Evolutionary conservation across 2,888 invertebrate genomes (phyloP), one percentile per base, ranked within the genome.

Genomic region (Cybosia mesomella): DNA sequence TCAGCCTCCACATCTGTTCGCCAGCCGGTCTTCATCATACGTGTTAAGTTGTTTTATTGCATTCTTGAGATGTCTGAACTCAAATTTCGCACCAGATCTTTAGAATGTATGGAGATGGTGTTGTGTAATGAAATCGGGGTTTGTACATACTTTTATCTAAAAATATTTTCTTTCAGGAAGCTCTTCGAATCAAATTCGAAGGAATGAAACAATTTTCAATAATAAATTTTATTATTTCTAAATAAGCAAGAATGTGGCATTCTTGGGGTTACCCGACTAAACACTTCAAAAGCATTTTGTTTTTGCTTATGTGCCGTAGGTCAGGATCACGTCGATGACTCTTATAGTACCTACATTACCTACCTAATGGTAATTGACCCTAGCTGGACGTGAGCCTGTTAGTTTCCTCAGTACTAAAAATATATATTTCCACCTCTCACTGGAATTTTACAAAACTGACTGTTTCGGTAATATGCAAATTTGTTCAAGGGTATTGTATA

Each of bases 1-100:
- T 81, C 81, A 49, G 61, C 58, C 36, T 63, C 55, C 75, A 80
- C 80, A 81, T 79, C 64, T 81, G 80, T 63, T 67, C 49, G 63
- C 65, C 81, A 80, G 68, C 68, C 68, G 77, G 70, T 68, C 58
- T 67, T 68, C 66, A 34, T 70, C 49, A 66, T 24, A 24, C 63
- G 43, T 67, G 67, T 71, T 67, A 58, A 66, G 75, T 75, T 68
- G 62, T 67, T n/a, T 62, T 49, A 28, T 43, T 43, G 43, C 24
- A 32, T 49, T 3, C 28, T 61, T 28, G n/a, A 11, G 28, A 13
- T 5, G 28, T 4, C 3, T 49, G 49, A 49, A 39, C 39, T 59
- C 8, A 39, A 59, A 59, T 39, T 58, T 59, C 22, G 36, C 59
- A 59, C 36, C 59, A 36, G 21, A 58, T 36, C 15, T 18, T 18